Conservation (phyloP, 2,888 invertebrate species). For the Tiphia femorata region DNA sequence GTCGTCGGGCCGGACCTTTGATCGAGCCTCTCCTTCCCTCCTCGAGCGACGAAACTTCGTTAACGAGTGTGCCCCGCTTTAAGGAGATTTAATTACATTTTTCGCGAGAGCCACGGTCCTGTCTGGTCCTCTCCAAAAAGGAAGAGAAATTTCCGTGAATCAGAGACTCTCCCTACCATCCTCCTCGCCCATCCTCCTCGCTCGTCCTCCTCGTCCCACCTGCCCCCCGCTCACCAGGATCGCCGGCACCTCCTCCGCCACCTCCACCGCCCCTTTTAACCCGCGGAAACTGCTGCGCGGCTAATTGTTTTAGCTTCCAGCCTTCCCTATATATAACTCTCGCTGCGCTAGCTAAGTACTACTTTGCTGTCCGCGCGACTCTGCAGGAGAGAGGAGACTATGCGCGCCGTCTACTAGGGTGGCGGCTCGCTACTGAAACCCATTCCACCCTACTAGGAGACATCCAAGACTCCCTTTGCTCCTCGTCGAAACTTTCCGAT, state of each 20-base stretch:
- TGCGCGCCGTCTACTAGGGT: not conserved
- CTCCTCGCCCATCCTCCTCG: slow-evolving; percentile 11
- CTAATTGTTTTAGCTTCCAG: slow-evolving; percentile 49
- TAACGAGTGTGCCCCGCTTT: slow-evolving; percentile 57
- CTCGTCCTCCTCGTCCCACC: not conserved
- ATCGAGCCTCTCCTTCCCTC: slow-evolving; percentile 46
- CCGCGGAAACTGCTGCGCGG: slow-evolving; percentile 43
- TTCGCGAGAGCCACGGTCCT: slow-evolving; percentile 41
- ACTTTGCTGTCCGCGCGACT: slow-evolving; percentile 32
- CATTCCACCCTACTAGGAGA: slow-evolving; percentile 28
- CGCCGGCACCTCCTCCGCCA: slow-evolving; percentile 8
- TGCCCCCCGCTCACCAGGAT: not conserved
- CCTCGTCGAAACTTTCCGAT: too few species aligned
- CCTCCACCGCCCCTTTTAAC: slow-evolving; percentile 25
- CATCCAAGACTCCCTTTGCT: slow-evolving; percentile 1
- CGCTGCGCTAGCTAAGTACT: slow-evolving; percentile 32
- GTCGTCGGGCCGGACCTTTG: slow-evolving; percentile 52
- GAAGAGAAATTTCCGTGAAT: slow-evolving; percentile 43
- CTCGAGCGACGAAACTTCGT: slow-evolving; percentile 56
- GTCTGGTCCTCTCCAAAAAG: slow-evolving; percentile 28
- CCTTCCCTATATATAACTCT: slow-evolving; percentile 3
- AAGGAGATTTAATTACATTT: slow-evolving; percentile 63
- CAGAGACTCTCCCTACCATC: slow-evolving; percentile 23
- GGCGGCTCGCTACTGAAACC: slow-evolving; percentile 24
- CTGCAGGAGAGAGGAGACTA: slow-evolving; percentile 10